Base-by-base conservation (phyloP, 1,140 invertebrate genomes). In the Scaptomyza graminum region DNA sequence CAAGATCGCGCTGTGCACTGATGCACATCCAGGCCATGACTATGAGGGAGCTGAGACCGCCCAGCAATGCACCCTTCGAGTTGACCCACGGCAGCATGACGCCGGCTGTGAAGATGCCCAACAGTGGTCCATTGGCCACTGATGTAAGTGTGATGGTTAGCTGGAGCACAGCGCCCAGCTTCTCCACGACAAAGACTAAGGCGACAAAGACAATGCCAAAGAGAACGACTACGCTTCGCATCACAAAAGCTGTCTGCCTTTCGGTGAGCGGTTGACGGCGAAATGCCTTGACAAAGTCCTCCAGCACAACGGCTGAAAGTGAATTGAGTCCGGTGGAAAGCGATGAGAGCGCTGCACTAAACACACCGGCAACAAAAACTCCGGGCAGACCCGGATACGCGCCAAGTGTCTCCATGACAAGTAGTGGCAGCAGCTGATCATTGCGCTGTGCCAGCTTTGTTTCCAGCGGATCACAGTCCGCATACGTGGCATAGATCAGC, bases 291-390 rank as follows among this genome's bases (percentile, higher is more conserved):
- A 95, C 94, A 71, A 95, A 95, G 71, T 96, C 96, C 79, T 98
- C 94, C 7, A 98, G 92, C 56, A 98, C 96, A 9, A 98, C 96
- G 8, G 97, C 97, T 1, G 97, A 95, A 92, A 98, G 94, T 0
- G 97, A 97, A 83, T 98, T 99, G 4, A 98, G 92, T 0, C 97
- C 97, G 6, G 97, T 98, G 1, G 96, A 97, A 6, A 97, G 93
- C 1, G 97, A 97, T 88, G 96, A 97, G 18, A 98, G 92, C 15
- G 96, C 96, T 11, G 96, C 97, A 90, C 96, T 97, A 76, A 97
- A 97, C 12, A 98, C 95, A 16, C 96, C 96, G 18, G 96, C 96
- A 0, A 97, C 94, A 89, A 97, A 97, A 0, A 98, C 92, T 31
- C 97, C 97, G 0, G 96, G 95, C 18, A 98, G 78, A 1, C 96